A percentile compares a stretch with the other conserved stretches of the same genome.
Evolutionary conservation across 2,797 vertebrate genomes (phyloP).

Genomic region (Chaetodon trifasciatus): DNA sequence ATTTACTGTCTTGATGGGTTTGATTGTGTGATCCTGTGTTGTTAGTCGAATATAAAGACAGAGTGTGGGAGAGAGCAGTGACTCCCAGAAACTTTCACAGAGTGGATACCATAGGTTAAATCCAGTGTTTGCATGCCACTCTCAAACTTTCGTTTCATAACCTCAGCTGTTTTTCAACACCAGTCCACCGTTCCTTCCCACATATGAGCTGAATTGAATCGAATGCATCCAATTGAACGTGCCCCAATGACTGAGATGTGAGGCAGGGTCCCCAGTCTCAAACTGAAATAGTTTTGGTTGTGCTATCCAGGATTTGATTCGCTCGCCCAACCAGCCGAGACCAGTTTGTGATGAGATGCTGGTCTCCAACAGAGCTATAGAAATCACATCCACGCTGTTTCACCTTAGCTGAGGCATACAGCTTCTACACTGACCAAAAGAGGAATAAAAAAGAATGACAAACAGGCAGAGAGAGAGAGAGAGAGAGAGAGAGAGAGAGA

Average conservation of each 20-base stretch:
- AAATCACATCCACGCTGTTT: conserved; percentile 79
- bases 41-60: conserved; percentile 2
- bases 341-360: conserved; percentile 81
- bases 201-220: conserved; percentile 70
- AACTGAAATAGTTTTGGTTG: conserved; percentile 75
- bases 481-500: conserved; percentile 28
- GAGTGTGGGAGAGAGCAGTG: not conserved
- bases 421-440: conserved; percentile 47
- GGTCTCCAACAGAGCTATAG: conserved; percentile 79
- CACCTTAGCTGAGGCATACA: conserved; percentile 72
- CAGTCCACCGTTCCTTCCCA: conserved; percentile 35
- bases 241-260: conserved; percentile 63
- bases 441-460: conserved; percentile 39
- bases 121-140: not conserved
- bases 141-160: conserved; percentile 41
- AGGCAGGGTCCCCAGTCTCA: conserved; percentile 62
- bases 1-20: not conserved
- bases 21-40: not conserved
- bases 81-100: not conserved
- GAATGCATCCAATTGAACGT: conserved; percentile 73
- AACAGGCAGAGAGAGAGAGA: conserved; percentile 39
- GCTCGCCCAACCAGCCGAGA: conserved; percentile 77
- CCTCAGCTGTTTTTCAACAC: conserved; percentile 24
- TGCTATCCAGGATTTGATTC: conserved; percentile 77
- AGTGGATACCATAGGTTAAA: conserved; percentile 5